Percentiles rank a stretch among this genome's conserved stretches.
phyloP scores from a whole-genome alignment of 2,888 invertebrate species.

The Nephrotoma appendiculata region DNA sequence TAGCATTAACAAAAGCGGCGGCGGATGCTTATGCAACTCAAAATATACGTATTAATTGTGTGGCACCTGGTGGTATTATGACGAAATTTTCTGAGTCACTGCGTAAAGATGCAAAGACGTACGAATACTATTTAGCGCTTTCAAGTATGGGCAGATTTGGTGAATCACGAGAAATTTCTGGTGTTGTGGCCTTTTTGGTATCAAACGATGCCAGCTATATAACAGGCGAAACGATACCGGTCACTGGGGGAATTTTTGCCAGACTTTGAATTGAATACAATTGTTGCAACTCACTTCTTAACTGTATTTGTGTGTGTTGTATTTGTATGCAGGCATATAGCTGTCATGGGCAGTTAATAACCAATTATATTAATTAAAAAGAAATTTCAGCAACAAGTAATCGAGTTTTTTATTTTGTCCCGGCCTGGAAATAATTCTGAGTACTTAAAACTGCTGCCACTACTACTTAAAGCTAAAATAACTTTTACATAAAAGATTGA shows the following conservation, averaged over 20 bases:
- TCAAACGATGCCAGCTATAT: conserved; percentile 77
- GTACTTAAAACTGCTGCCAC: too few relatives aligned
- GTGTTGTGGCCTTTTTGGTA: conserved; percentile 64
- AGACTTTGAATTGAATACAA: conserved; percentile 39
- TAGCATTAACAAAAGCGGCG: conserved; percentile 76
- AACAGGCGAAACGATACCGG: conserved; percentile 37
- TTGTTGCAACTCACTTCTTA: background rate
- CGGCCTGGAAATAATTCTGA: too few relatives aligned
- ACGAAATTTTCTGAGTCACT: conserved; percentile 73
- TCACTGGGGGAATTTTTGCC: conserved; percentile 57
- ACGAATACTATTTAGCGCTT: conserved; percentile 38
- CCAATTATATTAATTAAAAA: too few relatives aligned
- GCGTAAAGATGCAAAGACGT: conserved; percentile 39
- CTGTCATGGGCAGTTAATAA: too few relatives aligned
- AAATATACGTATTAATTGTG: conserved; percentile 83
- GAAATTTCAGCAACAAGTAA: too few relatives aligned
- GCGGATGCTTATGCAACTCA: conserved; percentile 59
- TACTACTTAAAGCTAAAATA: too few relatives aligned
- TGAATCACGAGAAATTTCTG: conserved; percentile 56
- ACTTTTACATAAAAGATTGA: too few relatives aligned
- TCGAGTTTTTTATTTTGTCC: too few relatives aligned
- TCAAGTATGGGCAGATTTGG: conserved; percentile 58
- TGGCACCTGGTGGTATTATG: conserved; percentile 83
- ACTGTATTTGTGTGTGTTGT: too few relatives aligned
- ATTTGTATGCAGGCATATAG: too few relatives aligned